Percentiles rank a stretch among this genome's conserved stretches.
These are phyloP conservation scores for Drosophila varians DNA, from an alignment of 1,140 invertebrate genomes.

Conservation along the genomic window DNA sequence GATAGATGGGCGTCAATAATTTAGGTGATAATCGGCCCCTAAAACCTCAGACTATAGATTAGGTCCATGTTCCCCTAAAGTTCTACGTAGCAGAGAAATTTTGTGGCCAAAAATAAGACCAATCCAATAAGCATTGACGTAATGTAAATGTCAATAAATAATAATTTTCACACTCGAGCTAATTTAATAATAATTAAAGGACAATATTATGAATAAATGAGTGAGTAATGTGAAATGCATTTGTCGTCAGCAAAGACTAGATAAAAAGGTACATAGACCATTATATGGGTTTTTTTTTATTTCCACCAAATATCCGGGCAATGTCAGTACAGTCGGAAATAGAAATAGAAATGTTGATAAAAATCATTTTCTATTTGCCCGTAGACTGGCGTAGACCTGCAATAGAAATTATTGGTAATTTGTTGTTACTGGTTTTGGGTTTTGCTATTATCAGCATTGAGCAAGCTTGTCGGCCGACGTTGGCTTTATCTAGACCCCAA, in stretches of 20 bases:
- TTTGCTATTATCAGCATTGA: slow-evolving; percentile 55
- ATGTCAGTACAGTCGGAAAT: slow-evolving; percentile 13
- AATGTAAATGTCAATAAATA: slow-evolving; percentile 43
- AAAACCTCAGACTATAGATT: slow-evolving; percentile 4
- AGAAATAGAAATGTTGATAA: slow-evolving; percentile 38
- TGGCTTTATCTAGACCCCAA: slow-evolving; percentile 68
- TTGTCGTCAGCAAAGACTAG: slow-evolving; percentile 15
- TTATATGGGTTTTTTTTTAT: slow-evolving; percentile 10
- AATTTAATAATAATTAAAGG: slow-evolving; percentile 34
- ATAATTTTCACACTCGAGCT: slow-evolving; percentile 20
- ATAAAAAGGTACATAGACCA: slow-evolving; percentile 4
- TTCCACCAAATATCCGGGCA: slow-evolving; percentile 25
- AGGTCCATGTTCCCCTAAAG: neutral
- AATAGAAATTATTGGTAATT: slow-evolving; percentile 51
- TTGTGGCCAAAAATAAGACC: slow-evolving; percentile 8
- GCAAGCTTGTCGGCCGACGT: slow-evolving; percentile 41
- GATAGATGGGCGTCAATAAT: slow-evolving; percentile 10
- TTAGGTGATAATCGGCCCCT: slow-evolving; percentile 16
- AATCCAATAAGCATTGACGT: slow-evolving; percentile 14
- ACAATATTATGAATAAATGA: slow-evolving; percentile 18
- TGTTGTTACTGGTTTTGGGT: slow-evolving; percentile 17
- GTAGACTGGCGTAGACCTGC: slow-evolving; percentile 21
- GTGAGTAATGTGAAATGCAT: slow-evolving; percentile 19
- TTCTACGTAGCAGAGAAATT: neutral
- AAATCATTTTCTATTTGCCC: slow-evolving; percentile 36